Base-by-base conservation (phyloP, 2,888 invertebrate species). In the Apoda limacodes region DNA sequence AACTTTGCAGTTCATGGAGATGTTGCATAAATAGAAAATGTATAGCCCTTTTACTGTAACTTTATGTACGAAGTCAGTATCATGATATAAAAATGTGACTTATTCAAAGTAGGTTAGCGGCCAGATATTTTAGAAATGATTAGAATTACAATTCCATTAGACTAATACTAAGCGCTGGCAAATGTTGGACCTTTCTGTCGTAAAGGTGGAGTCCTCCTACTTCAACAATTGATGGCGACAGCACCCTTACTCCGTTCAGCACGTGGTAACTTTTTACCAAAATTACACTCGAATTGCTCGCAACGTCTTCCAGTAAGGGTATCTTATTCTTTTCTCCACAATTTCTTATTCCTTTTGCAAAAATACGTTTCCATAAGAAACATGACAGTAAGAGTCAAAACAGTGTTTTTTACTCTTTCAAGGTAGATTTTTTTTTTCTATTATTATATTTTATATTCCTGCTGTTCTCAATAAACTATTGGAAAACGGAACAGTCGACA, bases 131-230 rank as follows among this genome's bases (percentile, higher is more conserved):
- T n/a, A n/a, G n/a, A n/a, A n/a, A n/a, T n/a, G n/a, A n/a, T n/a
- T n/a, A n/a, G n/a, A n/a, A n/a, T n/a, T n/a, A n/a, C n/a, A n/a
- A n/a, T n/a, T n/a, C n/a, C n/a, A n/a, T n/a, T n/a, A n/a, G n/a
- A n/a, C n/a, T n/a, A n/a, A n/a, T n/a, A 22, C 42, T 46, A 46
- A 63, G 64, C 45, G 49, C 31, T 9, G 55, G 47, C 9, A 64
- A 35, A 2, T 53, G 35, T 15, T 47, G 41, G 6, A 47, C 37
- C 17, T 28, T 47, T 25, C 42, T 51, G 17, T 60, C 52, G 35
- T 59, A 54, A 11, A 83, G 54, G 55, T 83, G 81, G 31, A 83
- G 58, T 13, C 84, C 84, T 15, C 81, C 83, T 3, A 84, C 67
- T 57, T 83, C 83, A 2, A 83, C 59, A 7, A 80, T 54, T 9